Percentiles rank a stretch among this genome's conserved stretches.
Conservation (phyloP, 2,113 vertebrate genomes). For the Marmota flaviventris region DNA sequence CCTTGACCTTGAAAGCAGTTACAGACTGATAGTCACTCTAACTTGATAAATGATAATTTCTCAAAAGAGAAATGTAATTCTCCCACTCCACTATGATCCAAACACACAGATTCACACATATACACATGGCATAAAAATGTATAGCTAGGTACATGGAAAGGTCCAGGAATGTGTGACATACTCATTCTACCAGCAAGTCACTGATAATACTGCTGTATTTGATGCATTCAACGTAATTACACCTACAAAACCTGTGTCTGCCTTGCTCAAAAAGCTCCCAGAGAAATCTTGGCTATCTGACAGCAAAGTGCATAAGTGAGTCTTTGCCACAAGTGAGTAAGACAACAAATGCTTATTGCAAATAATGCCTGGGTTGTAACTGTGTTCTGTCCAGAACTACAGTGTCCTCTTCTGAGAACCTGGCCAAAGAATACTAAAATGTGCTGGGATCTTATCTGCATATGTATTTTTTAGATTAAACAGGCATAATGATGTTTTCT, state of each 20-base stretch:
- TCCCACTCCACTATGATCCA: conserved; percentile 61
- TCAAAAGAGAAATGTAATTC: conserved; percentile 78
- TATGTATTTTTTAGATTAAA: neutral
- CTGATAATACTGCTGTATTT: neutral
- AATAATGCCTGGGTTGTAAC: neutral
- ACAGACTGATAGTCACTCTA: conserved; percentile 78
- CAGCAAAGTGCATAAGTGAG: neutral
- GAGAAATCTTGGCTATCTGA: conserved; percentile 30
- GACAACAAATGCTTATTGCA: conserved; percentile 9
- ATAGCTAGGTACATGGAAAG: neutral
- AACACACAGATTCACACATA: conserved; percentile 33
- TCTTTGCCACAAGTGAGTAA: neutral
- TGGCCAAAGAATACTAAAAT: neutral
- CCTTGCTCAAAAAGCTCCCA: conserved; percentile 15
- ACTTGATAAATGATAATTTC: conserved; percentile 86
- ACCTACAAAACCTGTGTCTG: neutral
- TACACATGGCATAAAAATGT: conserved; percentile 37
- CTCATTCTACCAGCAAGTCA: neutral
- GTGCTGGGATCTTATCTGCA: neutral
- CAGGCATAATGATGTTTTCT: neutral
- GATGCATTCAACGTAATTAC: conserved; percentile 52
- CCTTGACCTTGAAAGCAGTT: conserved; percentile 86
- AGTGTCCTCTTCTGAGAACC: neutral
- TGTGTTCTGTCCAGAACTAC: neutral
- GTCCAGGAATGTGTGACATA: conserved; percentile 37